Evolutionary conservation across 2,888 invertebrate genomes (phyloP), one percentile per base, ranked within the genome.

Genomic region (Podotricha telesiphe): DNA sequence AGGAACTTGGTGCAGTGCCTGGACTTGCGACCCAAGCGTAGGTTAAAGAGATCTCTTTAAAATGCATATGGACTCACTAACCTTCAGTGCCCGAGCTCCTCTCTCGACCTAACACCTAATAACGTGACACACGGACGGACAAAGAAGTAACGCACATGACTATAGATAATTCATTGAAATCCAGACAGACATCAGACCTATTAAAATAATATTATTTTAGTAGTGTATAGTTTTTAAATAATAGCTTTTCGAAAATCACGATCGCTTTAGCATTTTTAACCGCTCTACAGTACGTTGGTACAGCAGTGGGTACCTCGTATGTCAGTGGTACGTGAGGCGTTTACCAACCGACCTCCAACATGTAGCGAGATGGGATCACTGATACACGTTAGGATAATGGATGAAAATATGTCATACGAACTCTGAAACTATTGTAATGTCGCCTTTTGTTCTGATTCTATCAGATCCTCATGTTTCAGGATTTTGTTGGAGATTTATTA

Each of bases 311-410:
- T 19, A n/a, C 19, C 28, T 51, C 51, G 42, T 61, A 51, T 67
- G 42, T 53, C 61, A 67, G 20, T n/a, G n/a, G n/a, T 10, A 67
- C 67, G 67, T 67, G 67, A 67, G 7, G 51, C 19, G 61, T 61
- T 61, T 67, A 42, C 1, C 15, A n/a, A 28, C 48, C 55, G n/a
- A 10, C 47, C n/a, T 15, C 47, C 20, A 19, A 42, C 28, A 37
- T 53, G 19, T 51, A 45, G 42, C 42, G 45, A 67, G 59, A 59
- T 50, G 45, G 55, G 47, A 56, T 47, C 67, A 61, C 34, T 48
- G 67, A 67, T 67, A 67, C 19, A 28, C 10, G 45, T n/a, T 42
- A 10, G 45, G 50, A 45, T 51, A 45, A 61, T 67, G 61, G 50
- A 53, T 61, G 50, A 61, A 61, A 67, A 61, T 50, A 61, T 61